Evolutionary conservation across 1,140 invertebrate species (phyloP), one percentile per base, ranked within the genome.

Genomic region (Heliothis virescens): DNA sequence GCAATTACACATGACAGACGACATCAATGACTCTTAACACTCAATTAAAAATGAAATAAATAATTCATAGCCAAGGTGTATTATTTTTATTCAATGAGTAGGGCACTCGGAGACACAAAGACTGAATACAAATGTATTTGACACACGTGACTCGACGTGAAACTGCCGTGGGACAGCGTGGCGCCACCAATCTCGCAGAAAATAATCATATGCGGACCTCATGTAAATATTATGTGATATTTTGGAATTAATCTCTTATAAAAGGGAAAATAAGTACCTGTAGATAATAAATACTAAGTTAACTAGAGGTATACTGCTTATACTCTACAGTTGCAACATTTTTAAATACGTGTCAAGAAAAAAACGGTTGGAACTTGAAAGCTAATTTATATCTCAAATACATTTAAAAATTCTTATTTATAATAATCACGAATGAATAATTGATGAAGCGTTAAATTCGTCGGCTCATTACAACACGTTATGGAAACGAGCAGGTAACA

Each of bases 401-500:
- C 34, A 53, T 57, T 67, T 47, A 86, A 80, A 81, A 71, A 52
- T 79, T 76, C 79, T 81, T 83, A 86, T 82, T 85, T 87, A 88
- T 86, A 89, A 90, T 84, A 90, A 86, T 85, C 82, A 86, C 71
- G 79, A 83, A 91, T 92, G 88, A 92, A 90, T 91, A 89, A 91
- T 91, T 89, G 85, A 92, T 90, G 86, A 90, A 84, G 84, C 83
- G 85, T 90, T 89, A 85, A 91, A 86, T 79, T 82, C 82, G 82
- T 82, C 85, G 82, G 86, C 86, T 88, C 89, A 90, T 90, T 91
- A 91, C 82, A 85, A 84, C 80, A 85, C 83, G 84, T 90, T 90
- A 89, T 88, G 83, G 82, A 86, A 89, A 86, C 85, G 86, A 86
- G 84, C 83, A 79, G 83, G 67, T 81, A 85, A 88, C 86, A 88